Evolutionary conservation across 2,888 invertebrate genomes (phyloP).

Genomic region (Cryptocheilus praepositus): DNA sequence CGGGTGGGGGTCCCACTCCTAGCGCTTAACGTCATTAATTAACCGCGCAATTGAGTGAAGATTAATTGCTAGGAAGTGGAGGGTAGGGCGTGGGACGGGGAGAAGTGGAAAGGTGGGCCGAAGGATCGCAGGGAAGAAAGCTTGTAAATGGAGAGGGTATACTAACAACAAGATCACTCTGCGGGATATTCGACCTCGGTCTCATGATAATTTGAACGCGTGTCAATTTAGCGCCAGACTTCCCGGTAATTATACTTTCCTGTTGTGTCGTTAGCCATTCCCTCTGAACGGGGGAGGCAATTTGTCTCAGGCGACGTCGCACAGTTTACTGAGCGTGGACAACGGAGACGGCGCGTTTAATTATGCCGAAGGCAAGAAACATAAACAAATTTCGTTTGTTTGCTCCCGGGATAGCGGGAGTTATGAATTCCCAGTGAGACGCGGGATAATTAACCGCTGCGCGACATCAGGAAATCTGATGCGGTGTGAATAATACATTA

Average conservation of each 20-base stretch:
- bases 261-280: conserved; percentile 36
- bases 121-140: not conserved
- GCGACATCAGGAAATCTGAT: too few species aligned
- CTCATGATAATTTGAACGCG: conserved; percentile 53
- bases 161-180: conserved; percentile 50
- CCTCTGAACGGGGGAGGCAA: conserved; percentile 23
- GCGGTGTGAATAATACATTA: too few species aligned
- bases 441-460: too few species aligned
- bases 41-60: conserved; percentile 64
- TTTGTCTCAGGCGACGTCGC: conserved; percentile 35
- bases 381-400: too few species aligned
- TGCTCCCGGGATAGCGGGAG: too few species aligned
- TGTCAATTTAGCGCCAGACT: conserved; percentile 51
- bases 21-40: conserved; percentile 61
- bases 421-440: too few species aligned
- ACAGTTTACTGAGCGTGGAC: too few species aligned
- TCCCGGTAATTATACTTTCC: conserved; percentile 50
- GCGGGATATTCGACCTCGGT: conserved; percentile 39
- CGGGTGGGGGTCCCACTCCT: conserved; percentile 34
- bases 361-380: too few species aligned
- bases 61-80: conserved; percentile 57
- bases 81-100: conserved; percentile 24
- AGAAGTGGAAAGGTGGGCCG: conserved; percentile 1
- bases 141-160: conserved; percentile 32
- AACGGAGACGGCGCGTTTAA: too few species aligned